Evolutionary conservation across 2,113 vertebrate genomes (phyloP), one percentile per base, ranked within the genome.

Genomic region (Gavialis gangeticus): DNA sequence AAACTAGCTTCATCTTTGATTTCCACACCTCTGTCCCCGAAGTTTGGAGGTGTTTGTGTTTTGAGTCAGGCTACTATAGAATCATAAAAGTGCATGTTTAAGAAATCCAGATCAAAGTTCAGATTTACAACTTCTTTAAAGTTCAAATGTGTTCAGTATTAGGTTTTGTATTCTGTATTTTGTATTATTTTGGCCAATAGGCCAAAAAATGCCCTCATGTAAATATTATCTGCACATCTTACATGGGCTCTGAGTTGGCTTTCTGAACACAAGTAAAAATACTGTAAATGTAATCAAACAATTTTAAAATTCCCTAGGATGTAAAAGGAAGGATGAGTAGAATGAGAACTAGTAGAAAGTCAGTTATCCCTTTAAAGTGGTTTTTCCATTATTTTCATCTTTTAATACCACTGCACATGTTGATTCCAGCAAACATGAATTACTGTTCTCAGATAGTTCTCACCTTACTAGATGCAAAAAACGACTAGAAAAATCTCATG

Each of bases 281-380:
- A n/a, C 2, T 3, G 1, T 3, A 1, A 57, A 59, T 0, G 0
- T 77, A 82, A 64, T 14, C 58, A 82, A 3, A 58, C 66, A 78
- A 18, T 82, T 78, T 66, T 85, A 71, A n/a, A 82, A 55, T 18
- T 73, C 24, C 5, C 10, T 60, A 57, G 11, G 16, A 57, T 0
- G 1, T 56, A 57, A 1, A 2, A 30, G 63, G 64, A 59, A 75
- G 89, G 15, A 30, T 84, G 30, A 69, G 67, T 2, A 5, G 46
- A 57, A 56, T 1, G 6, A 94, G 46, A 46, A 46, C 46, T 46
- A 46, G 46, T 46, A 46, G 46, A 46, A 46, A 46, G 46, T 46
- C 46, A 9, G 46, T 46, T 46, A 46, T 46, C 46, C 46, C 46
- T 46, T 46, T 46, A 73, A 81, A 28, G 25, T 6, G 7, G 25